Base-by-base conservation (phyloP, 2,797 vertebrate species). In the Pangasius krempfi region DNA sequence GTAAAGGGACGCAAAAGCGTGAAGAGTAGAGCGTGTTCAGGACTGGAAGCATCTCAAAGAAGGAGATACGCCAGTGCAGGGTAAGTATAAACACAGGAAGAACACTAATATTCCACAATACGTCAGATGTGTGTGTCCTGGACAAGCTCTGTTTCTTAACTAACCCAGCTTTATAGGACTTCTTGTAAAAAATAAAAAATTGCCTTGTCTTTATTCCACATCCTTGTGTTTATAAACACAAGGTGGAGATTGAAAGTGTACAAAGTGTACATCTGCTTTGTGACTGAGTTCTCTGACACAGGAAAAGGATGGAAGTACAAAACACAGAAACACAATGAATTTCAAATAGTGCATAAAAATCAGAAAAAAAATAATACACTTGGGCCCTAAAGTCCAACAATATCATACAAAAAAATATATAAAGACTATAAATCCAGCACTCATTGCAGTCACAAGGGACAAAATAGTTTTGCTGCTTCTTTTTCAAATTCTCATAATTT, bases 311-410 rank as follows among this genome's bases (percentile, higher is more conserved):
- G 81, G 70, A 86, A 79, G 66, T 72, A 70, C n/a, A 85, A 84
- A 85, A 54, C 80, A 85, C 52, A 72, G 84, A 40, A 81, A 88
- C 56, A 81, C 85, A 87, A 79, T 30, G 22, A 84, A 87, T 72
- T 33, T 85, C 44, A 78, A 79, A 88, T 54, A 66, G 52, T 80
- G 81, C 81, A 87, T 84, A 84, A 79, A 87, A 72, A 66, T 94
- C 94, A 94, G 90, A 52, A 82, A 88, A 92, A 94, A 95, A 90
- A 93, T 92, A 95, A 95, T 91, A 96, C 94, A 94, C 92, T 94
- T 47, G 94, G 93, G 95, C 95, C 95, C 94, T 93, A 94, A 86
- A 95, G 95, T 95, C 93, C 95, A 60, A 95, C 94, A 92, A 93
- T 93, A 95, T 94, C 84, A 92, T 94, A 96, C 94, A 95, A 95